Base-by-base conservation (phyloP, 2,113 vertebrate genomes). In the Condylura cristata region DNA sequence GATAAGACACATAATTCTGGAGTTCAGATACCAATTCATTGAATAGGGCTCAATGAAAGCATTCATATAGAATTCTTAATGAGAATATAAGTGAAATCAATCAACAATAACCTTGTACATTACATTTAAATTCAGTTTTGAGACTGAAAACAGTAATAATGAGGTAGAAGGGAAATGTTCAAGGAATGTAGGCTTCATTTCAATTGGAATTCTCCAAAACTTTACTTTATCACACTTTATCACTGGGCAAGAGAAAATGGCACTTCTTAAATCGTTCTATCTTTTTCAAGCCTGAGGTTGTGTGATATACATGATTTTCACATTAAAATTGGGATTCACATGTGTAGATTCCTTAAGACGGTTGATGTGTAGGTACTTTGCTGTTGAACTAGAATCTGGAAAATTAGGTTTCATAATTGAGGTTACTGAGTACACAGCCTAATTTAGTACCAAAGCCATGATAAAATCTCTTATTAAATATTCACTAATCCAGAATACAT, bases 401-500 rank as follows among this genome's bases (percentile, higher is more conserved):
- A 86, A 94, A 53, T 34, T 90, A 56, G n/a, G 74, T 58, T 63
- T 9, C 46, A 32, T 90, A 75, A 86, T 70, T 53, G 34, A 88
- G 30, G 71, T 51, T 94, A 72, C 28, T 58, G 51, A 71, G 18
- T 56, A 72, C 18, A 83, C 8, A 75, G 32, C 87, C 90, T 78
- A 97, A 72, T 70, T 95, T 85, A 71, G 30, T 56, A 76, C 60
- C 86, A 93, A 89, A 72, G 37, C 3, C 48, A 76, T 75, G 72
- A 11, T 56, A 80, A 75, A 72, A 26, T 89, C 17, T 92, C 90
- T 65, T 79, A 39, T 63, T 83, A 89, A 91, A 82, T 80, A 65
- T 81, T 92, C 48, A 85, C 32, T 94, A 84, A 89, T 86, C 18
- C 41, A 46, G 97, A 96, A 80, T 76, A 24, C 30, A 84, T 20